Evolutionary conservation across 2,113 vertebrate species (phyloP), one percentile per base, ranked within the genome.

Genomic region (Silurus meridionalis): DNA sequence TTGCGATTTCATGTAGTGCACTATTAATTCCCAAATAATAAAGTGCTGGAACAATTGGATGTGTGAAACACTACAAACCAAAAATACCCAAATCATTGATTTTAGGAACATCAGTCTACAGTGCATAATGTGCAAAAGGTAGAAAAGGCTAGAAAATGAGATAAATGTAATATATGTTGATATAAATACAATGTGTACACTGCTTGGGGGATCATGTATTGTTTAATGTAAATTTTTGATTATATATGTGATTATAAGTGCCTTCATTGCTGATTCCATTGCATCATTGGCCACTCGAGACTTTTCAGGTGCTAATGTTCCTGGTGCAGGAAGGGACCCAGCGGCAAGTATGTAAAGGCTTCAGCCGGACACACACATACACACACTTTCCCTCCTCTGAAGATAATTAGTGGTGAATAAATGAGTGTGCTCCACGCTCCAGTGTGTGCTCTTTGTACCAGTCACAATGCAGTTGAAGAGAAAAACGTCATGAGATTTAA

Each of bases 321-420:
- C 63, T 66, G 81, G 48, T 67, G 63, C 81, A 83, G 81, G 81
- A 83, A 83, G n/a, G 50, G 69, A 55, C 81, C 81, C 64, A 83
- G 50, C 78, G 48, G 55, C 55, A 9, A 80, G 55, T 80, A 10
- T 61, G 57, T 80, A 37, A 80, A 69, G 81, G 50, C 81, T 69
- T 1, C 3, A n/a, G 46, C 46, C 63, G 25, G 60, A 75, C 57
- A 60, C 55, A 60, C 78, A 80, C 78, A 80, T 11, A 23, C 46
- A 58, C 14, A 58, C 72, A 55, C 23, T 11, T 14, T 17, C 28
- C 7, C 50, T 69, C 81, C 50, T 46, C 52, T 83, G 61, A 83
- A 83, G 53, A 83, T 83, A 83, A 83, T 83, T 83, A 83, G 50
- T 71, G 82, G 53, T 71, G 53, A 83, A 71, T 83, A 83, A 83